Evolutionary conservation across 92 coral and sea anemone genomes (phyloP).

Genomic region (Paramuricea clavata): DNA sequence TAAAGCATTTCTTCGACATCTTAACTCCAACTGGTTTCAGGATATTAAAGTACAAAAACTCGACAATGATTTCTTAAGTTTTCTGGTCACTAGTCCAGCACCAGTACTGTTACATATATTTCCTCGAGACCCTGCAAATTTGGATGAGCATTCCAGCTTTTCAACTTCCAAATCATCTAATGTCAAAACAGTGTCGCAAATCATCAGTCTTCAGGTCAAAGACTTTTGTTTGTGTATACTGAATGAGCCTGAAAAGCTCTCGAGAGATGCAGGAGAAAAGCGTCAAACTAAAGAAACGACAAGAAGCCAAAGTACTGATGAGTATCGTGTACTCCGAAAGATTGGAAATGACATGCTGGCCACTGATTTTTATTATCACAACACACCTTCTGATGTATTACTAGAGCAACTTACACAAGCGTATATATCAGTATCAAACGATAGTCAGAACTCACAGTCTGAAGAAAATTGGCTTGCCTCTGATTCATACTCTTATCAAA

Average conservation of each 20-base stretch:
- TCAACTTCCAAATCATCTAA: neutral
- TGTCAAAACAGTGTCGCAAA: neutral
- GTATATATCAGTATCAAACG: neutral
- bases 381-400: neutral
- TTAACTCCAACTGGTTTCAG: neutral
- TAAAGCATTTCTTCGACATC: conserved; percentile 14
- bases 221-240: neutral
- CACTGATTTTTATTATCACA: neutral
- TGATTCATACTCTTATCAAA: neutral
- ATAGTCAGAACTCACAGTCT: neutral
- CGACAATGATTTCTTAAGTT: neutral
- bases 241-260: neutral
- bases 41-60: conserved; percentile 17
- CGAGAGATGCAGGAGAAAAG: neutral
- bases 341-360: neutral
- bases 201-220: neutral
- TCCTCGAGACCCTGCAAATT: neutral
- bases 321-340: neutral
- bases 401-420: neutral
- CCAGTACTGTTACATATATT: neutral
- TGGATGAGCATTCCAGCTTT: neutral
- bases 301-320: neutral
- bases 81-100: neutral
- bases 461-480: neutral
- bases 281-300: neutral